These are phyloP conservation scores for Drosophila pullipes DNA, from an alignment of 2,888 invertebrate species.

Conservation along the genomic window DNA sequence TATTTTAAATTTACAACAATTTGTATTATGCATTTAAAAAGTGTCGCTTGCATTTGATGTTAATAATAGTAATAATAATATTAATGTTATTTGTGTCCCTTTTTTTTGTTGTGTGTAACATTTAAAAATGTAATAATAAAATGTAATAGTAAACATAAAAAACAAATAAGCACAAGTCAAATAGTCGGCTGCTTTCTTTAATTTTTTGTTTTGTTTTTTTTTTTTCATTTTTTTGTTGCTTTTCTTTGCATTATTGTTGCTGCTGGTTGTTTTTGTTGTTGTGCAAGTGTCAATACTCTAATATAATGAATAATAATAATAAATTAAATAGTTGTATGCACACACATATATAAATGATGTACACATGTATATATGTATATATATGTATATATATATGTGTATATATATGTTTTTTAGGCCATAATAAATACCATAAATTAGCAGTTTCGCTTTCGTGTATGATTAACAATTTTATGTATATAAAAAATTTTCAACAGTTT, in stretches of 20 bases:
- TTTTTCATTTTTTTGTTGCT: constrained; percentile 3
- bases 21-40: constrained; percentile 33
- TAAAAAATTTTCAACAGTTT: constrained; percentile 80
- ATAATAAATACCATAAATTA: constrained; percentile 78
- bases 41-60: constrained; percentile 38
- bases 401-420: constrained; percentile 52
- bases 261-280: constrained; percentile 43
- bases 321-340: constrained; percentile 66
- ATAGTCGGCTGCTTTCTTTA: constrained; percentile 38
- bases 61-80: constrained; percentile 36
- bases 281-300: constrained; percentile 60
- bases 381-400: constrained; percentile 25
- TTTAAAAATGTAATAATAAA: constrained; percentile 72
- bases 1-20: constrained; percentile 49
- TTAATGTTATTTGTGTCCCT: constrained; percentile 64
- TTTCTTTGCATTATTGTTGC: constrained; percentile 10
- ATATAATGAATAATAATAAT: constrained; percentile 70
- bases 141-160: constrained; percentile 68
- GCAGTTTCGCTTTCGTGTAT: constrained; percentile 62
- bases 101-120: constrained; percentile 65
- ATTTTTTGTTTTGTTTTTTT: not conserved
- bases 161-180: constrained; percentile 69
- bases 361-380: constrained; percentile 18
- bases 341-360: constrained; percentile 3
- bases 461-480: constrained; percentile 71